Percentiles rank a stretch among this genome's conserved stretches.
Evolutionary conservation across 2,888 invertebrate genomes (phyloP).

Genomic region (Pyrrhia umbra): DNA sequence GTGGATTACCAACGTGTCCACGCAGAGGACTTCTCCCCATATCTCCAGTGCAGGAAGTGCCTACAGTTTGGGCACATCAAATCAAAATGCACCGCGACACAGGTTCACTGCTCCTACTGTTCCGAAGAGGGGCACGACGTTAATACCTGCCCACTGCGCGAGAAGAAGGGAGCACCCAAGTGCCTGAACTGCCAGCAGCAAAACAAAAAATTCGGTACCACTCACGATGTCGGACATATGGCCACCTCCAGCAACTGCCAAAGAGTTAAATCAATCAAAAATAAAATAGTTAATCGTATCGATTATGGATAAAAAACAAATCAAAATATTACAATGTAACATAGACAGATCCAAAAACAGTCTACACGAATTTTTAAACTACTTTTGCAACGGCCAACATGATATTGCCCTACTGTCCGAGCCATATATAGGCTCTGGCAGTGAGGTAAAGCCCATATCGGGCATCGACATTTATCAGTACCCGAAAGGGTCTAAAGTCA

Average conservation of each 20-base stretch:
- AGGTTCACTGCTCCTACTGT: too few species aligned
- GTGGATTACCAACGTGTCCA: background rate
- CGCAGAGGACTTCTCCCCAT: background rate
- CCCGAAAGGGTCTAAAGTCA: background rate
- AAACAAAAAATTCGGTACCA: background rate
- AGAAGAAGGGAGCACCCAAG: background rate
- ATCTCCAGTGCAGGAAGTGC: background rate
- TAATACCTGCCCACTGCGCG: background rate
- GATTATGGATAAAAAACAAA: background rate
- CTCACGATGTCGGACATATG: background rate
- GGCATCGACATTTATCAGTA: background rate
- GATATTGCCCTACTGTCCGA: background rate
- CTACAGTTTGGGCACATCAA: too few species aligned
- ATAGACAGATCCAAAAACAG: constrained; percentile 1
- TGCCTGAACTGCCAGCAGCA: background rate
- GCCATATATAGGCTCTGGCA: background rate
- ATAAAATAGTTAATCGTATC: background rate
- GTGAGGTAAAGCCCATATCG: background rate
- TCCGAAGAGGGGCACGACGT: background rate
- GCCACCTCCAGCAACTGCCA: background rate
- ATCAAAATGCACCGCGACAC: too few species aligned
- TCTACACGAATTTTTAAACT: too few species aligned
- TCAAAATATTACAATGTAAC: background rate
- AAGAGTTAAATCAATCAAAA: background rate
- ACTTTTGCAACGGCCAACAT: background rate